phyloP scores from a whole-genome alignment of 2,797 vertebrate genomes.

The Gymnothorax reevesii region DNA sequence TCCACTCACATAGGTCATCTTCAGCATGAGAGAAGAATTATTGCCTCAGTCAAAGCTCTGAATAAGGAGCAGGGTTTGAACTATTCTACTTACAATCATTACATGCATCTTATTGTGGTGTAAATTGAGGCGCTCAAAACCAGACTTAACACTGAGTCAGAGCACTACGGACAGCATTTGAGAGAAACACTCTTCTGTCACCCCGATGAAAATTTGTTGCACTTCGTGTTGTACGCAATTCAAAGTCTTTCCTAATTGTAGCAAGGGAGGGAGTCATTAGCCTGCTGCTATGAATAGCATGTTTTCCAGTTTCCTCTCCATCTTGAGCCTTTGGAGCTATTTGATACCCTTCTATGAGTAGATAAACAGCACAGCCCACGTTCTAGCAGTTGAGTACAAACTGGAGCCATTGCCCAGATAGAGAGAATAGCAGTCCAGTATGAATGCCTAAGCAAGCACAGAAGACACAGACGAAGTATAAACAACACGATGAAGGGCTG shows the following conservation, averaged over 20 bases:
- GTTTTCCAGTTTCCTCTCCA: background rate
- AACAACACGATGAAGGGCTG: background rate
- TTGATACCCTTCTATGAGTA: conserved; percentile 22
- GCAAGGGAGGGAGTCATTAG: background rate
- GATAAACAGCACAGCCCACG: background rate
- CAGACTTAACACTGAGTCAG: background rate
- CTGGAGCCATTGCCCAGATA: background rate
- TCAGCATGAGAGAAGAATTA: background rate
- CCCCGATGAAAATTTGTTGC: background rate
- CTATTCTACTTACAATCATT: background rate
- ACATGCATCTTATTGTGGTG: background rate
- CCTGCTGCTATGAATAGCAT: conserved; percentile 23
- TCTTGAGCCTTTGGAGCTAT: background rate
- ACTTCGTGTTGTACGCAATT: background rate
- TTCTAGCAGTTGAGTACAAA: background rate
- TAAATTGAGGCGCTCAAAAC: background rate
- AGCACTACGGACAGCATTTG: background rate
- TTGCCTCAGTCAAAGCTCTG: background rate
- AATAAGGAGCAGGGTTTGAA: background rate
- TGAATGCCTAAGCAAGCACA: background rate
- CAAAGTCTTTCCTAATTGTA: background rate
- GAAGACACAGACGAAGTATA: background rate
- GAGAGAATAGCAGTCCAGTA: background rate
- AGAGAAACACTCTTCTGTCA: background rate
- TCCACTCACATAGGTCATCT: background rate